These are phyloP conservation scores for Cataglyphis altisquamis DNA, from an alignment of 2,888 invertebrate genomes.

Conservation along the genomic window DNA sequence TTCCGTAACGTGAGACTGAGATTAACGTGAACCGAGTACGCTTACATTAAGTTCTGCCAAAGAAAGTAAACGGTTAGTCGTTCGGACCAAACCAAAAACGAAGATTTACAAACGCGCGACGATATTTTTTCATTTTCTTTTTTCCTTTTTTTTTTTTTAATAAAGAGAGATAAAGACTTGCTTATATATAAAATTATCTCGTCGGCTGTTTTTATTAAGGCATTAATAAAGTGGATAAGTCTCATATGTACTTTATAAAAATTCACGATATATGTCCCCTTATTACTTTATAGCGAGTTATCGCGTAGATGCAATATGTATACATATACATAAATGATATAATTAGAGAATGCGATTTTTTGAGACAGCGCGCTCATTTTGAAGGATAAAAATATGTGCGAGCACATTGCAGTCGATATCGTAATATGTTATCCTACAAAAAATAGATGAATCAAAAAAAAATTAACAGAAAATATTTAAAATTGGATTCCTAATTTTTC, in stretches of 20 bases:
- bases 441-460: constrained; percentile 2
- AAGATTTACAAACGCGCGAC: neutral
- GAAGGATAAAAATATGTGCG: neutral
- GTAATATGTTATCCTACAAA: neutral
- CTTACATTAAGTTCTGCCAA: constrained; percentile 71
- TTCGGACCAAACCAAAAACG: constrained; percentile 34
- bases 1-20: constrained; percentile 63
- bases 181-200: constrained; percentile 49
- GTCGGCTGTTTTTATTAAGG: constrained; percentile 30
- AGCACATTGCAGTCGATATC: constrained; percentile 18
- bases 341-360: constrained; percentile 4
- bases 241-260: constrained; percentile 15
- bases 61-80: constrained; percentile 51
- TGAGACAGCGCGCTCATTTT: constrained; percentile 6
- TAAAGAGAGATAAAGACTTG: constrained; percentile 53
- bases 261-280: constrained; percentile 25
- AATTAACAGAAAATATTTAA: neutral
- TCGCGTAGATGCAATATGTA: constrained; percentile 33
- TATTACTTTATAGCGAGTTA: constrained; percentile 32
- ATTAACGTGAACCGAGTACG: constrained; percentile 65
- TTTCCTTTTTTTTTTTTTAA: neutral
- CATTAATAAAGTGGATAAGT: constrained; percentile 16
- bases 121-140: neutral
- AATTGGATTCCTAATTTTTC: neutral
- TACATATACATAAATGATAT: constrained; percentile 37